A percentile compares a stretch with the other conserved stretches of the same genome.
phyloP scores from a whole-genome alignment of 2,888 invertebrate genomes.

The Camponotus fellah region DNA sequence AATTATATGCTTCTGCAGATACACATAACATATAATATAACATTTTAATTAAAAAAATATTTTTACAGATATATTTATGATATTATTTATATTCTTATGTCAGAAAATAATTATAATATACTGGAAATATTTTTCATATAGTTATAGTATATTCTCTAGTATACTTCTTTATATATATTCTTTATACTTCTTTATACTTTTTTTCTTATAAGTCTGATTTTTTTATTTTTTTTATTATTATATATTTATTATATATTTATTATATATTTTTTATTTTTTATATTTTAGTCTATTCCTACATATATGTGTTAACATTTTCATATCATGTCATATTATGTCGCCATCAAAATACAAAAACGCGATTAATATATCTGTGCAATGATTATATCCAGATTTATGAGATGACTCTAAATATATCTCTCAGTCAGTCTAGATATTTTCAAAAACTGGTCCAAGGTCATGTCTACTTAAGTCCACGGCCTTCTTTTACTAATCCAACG shows the following conservation, averaged over 20 bases:
- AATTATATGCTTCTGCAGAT: neutral
- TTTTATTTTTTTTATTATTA: too few species aligned
- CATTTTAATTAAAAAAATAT: neutral
- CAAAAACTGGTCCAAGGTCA: conserved; percentile 27
- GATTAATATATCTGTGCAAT: neutral
- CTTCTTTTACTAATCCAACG: neutral
- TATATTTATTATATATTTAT: too few species aligned
- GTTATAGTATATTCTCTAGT: neutral
- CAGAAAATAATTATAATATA: neutral
- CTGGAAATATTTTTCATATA: neutral
- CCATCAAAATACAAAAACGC: neutral
- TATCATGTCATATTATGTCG: neutral
- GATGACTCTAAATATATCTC: neutral
- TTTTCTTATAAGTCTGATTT: neutral
- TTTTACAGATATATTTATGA: neutral
- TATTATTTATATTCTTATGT: too few species aligned
- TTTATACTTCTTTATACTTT: too few species aligned
- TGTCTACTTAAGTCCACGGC: neutral
- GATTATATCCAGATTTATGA: neutral
- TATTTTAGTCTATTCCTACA: neutral
- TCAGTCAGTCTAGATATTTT: conserved; percentile 16
- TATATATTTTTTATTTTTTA: too few species aligned
- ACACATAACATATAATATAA: neutral
- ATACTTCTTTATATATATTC: neutral
- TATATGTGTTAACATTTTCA: neutral